A percentile compares a stretch with the other conserved stretches of the same genome.
Evolutionary conservation across 2,888 invertebrate species (phyloP).

Genomic region (Machimus atricapillus): DNA sequence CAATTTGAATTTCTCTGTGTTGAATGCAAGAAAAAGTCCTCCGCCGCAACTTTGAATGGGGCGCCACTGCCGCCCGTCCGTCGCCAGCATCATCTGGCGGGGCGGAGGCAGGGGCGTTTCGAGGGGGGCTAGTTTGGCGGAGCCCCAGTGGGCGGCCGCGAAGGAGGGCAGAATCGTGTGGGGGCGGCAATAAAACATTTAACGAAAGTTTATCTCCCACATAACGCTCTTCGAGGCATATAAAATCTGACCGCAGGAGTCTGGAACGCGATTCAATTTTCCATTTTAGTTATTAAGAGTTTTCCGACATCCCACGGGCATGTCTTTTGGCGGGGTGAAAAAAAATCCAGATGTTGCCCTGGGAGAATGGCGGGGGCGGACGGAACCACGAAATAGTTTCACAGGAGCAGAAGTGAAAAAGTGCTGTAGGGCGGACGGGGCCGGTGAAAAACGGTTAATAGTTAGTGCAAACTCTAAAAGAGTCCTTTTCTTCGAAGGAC

Average conservation of each 20-base stretch:
- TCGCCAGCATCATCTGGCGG: background rate
- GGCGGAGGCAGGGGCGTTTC: background rate
- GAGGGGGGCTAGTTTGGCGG: background rate
- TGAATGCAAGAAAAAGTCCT: slow-evolving; percentile 4
- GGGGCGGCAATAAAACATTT: slow-evolving; percentile 4
- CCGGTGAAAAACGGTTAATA: slow-evolving; percentile 23
- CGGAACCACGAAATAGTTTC: background rate
- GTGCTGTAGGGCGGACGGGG: background rate
- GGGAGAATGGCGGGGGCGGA: background rate
- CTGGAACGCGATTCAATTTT: background rate
- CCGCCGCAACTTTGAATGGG: background rate
- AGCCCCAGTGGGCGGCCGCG: background rate
- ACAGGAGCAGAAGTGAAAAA: slow-evolving; percentile 6
- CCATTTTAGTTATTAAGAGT: slow-evolving; percentile 32
- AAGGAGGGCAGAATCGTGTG: background rate
- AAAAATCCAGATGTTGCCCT: background rate
- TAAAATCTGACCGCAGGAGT: slow-evolving; percentile 25
- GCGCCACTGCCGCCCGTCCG: background rate
- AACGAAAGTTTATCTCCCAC: slow-evolving; percentile 11
- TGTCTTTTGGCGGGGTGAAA: background rate
- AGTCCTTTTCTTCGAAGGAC: background rate
- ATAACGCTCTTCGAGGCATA: background rate
- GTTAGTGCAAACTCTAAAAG: slow-evolving; percentile 26
- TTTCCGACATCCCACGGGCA: background rate
- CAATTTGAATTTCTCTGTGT: slow-evolving; percentile 17